Evolutionary conservation across 1,140 invertebrate species (phyloP), one percentile per base, ranked within the genome.

Genomic region (Cecropterus lyciades): DNA sequence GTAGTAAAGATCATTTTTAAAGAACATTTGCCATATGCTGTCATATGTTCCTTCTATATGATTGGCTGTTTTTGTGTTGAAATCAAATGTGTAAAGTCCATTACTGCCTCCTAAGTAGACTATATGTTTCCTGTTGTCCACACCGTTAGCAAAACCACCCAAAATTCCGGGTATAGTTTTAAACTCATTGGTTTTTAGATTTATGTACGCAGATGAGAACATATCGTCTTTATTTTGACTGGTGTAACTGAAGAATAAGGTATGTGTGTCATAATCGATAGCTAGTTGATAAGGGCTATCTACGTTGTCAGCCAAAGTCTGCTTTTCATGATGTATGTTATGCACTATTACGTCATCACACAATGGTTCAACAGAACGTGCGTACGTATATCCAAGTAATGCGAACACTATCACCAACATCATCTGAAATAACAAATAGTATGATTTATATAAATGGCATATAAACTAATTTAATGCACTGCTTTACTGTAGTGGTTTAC

Each of bases 11-110:
- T 69, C 48, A n/a, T 85, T 65, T 64, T 81, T 87, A 46, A 73
- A 85, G 55, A 87, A 86, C 53, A 87, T 55, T 68, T 87, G 85
- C 85, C 85, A 87, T 48, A 85, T 79, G 45, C 73, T 85, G 30
- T 73, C 37, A 20, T 49, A 30, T 1, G 70, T 75, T 0, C 63
- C 48, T 14, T 66, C 20, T 8, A 82, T 6, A 13, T 72, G 75
- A n/a, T 63, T 57, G 1, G 79, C 77, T 4, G 37, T 63, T 51
- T 85, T 80, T 8, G 71, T 62, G 6, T 69, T 49, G 24, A 73
- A 75, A 72, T 85, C 67, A 63, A 77, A 85, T 52, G 67, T 71
- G 15, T 84, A 85, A 5, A 85, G 65, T 0, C 83, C 85, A 46
- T 82, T 68, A 33, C 57, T 67, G n/a, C 80, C 83, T 5, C 82